A percentile compares a stretch with the other conserved stretches of the same genome.
Conservation (phyloP, 2,113 vertebrate species). For the Grammatotria lemairii region DNA sequence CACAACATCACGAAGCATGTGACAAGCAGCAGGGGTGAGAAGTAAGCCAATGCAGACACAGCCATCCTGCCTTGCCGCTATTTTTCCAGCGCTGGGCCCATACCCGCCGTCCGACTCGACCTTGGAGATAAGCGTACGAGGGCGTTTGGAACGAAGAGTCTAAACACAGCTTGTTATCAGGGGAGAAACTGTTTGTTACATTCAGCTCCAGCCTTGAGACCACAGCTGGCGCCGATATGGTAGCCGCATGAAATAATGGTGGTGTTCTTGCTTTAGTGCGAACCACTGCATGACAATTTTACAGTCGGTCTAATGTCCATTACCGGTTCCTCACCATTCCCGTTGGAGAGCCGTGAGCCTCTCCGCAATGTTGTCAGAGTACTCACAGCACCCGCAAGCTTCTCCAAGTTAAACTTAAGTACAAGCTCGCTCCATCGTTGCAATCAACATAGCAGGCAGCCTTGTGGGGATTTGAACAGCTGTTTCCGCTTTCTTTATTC, state of each 20-base stretch:
- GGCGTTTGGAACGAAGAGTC: not conserved
- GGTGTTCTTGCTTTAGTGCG: not conserved
- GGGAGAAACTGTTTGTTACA: not conserved
- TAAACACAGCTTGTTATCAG: not conserved
- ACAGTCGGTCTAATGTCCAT: not conserved
- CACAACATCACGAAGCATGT: accelerated
- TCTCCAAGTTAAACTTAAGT: accelerated
- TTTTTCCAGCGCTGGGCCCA: not conserved
- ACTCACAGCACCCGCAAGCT: not conserved
- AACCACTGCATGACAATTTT: not conserved
- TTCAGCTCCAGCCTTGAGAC: not conserved
- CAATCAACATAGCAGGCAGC: not conserved
- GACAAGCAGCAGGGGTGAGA: not conserved
- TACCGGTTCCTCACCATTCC: accelerated
- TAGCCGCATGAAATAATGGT: not conserved
- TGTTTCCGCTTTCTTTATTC: not conserved
- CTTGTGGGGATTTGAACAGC: not conserved
- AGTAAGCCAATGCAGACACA: not conserved
- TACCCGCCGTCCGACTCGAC: accelerated
- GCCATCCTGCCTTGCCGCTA: not conserved
- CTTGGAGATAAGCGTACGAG: not conserved
- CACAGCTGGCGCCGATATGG: accelerated
- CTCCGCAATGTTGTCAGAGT: not conserved
- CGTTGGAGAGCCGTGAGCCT: not conserved
- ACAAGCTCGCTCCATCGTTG: accelerated